phyloP scores from a whole-genome alignment of 30 jellyfish, hydroid and myxozoan species.

The Nemopilema nomurai region DNA sequence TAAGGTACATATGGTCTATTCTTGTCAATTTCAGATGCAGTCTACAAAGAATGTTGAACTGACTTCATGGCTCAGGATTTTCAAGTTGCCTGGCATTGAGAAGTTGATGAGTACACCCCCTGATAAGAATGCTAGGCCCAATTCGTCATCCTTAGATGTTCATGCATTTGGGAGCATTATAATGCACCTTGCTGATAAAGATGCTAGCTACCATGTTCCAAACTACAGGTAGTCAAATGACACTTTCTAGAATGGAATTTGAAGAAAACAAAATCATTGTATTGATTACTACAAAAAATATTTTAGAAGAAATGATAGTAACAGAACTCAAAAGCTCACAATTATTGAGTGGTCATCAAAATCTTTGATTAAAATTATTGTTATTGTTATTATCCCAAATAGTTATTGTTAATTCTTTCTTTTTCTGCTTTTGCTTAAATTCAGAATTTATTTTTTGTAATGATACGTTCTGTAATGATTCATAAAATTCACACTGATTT shows the following conservation, averaged over 20 bases:
- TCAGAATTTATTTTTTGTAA: too few species aligned
- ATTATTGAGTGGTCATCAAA: too few species aligned
- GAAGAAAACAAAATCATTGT: neutral
- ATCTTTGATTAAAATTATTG: too few species aligned
- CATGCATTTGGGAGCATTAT: slow-evolving; percentile 57
- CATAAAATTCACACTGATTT: too few species aligned
- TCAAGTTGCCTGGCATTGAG: slow-evolving; percentile 56
- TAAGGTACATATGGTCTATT: too few species aligned
- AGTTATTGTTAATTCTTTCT: too few species aligned
- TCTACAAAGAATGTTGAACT: neutral
- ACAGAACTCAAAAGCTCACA: too few species aligned
- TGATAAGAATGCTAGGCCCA: slow-evolving; percentile 7
- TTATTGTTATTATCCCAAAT: too few species aligned
- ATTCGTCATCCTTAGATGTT: slow-evolving; percentile 2
- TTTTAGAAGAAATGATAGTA: too few species aligned
- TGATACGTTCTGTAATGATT: too few species aligned
- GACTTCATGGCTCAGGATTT: slow-evolving; percentile 51
- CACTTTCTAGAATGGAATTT: neutral
- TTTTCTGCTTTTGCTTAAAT: too few species aligned
- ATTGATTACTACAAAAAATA: too few species aligned
- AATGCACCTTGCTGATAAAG: slow-evolving; percentile 42
- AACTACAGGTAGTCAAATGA: slow-evolving; percentile 47
- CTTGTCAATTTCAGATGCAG: slow-evolving; percentile 15
- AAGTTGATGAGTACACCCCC: slow-evolving; percentile 43
- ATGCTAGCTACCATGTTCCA: slow-evolving; percentile 36